Base-by-base conservation (phyloP, 2,888 invertebrate species). In the Aleiodes testaceus region DNA sequence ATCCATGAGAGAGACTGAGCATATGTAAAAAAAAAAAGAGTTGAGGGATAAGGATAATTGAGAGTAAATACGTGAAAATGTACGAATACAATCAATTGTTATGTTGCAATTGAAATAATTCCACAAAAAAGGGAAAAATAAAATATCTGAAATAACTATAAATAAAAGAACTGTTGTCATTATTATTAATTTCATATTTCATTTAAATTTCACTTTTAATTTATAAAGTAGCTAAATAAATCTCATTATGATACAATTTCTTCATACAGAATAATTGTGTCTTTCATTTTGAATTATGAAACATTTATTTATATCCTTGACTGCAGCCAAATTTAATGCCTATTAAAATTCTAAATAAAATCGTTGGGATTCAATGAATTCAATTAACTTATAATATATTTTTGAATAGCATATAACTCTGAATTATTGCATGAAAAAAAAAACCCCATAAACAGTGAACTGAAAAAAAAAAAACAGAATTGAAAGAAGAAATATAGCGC, bases 361-460 rank as follows among this genome's bases (percentile, higher is more conserved):
- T 78, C 79, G 79, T 79, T 79, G 80, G 80, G 78, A 78, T 78
- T 74, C 79, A 78, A 81, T 80, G 75, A 72, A 69, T 66, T 72
- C 72, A 70, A 71, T 66, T 63, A 66, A 71, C 49, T 45, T 66
- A 36, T 22, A 16, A 47, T 18, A 44, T 59, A 47, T 18, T 45
- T 44, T 44, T 47, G 12, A 0, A 45, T 68, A 9, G 36, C 9
- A 11, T 36, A 6, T 36, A 36, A 36, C 36, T 36, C 36, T 36
- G 26, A 3, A 26, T 26, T 26, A 26, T 7, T 36, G 36, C 3
- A 36, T 36, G 36, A 36, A 9, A 26, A 49, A 36, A n/a, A n/a
- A n/a, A n/a, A n/a, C n/a, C n/a, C 30, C 30, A 26, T 26, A 4
- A 49, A 26, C 16, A 22, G n/a, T 66, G 44, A 50, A 36, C 36